Evolutionary conservation across 2,888 invertebrate genomes (phyloP), one percentile per base, ranked within the genome.

Genomic region (Leptopilina syphax): DNA sequence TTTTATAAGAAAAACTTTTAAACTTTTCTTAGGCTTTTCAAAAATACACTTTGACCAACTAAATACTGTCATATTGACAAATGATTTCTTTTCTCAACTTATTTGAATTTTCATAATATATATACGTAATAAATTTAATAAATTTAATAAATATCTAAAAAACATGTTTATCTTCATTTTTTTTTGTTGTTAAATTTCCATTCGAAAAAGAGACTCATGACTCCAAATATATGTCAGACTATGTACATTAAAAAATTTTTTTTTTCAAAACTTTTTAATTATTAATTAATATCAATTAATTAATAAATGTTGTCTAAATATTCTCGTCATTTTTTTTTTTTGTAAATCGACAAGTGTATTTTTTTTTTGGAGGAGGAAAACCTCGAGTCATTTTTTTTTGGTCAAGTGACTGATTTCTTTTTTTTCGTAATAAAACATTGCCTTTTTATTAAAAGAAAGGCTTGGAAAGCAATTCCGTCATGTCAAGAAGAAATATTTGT

Each of bases 391-490:
- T 44, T 44, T 34, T 67, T 41, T 57, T 50, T 77, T 67, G 66
- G 77, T 67, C 67, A 66, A 68, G 13, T 73, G 27, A 34, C 50
- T 50, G 44, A 47, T 47, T 47, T 47, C 47, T 47, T 47, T 47
- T 50, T 50, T 70, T 13, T 65, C 27, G 3, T 41, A 73, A 63
- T 60, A 12, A 47, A 67, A 47, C 54, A 63, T 78, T 50, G 50
- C 50, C 50, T 50, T 8, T 50, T 50, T 50, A 9, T 47, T 24
- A 60, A 44, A 78, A 70, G 54, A 60, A 65, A 18, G 77, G 63
- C 44, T 77, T 73, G 34, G 73, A 73, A 73, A 73, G 73, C 10
- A 73, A 57, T 73, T 73, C 73, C 41, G 73, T 73, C 57, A 73
- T 73, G 34, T 73, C 34, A 34, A 73, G 57, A 41, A 73, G 57